Base-by-base conservation (phyloP, 92 coral and sea anemone species). In the Bergia puertoricense region DNA sequence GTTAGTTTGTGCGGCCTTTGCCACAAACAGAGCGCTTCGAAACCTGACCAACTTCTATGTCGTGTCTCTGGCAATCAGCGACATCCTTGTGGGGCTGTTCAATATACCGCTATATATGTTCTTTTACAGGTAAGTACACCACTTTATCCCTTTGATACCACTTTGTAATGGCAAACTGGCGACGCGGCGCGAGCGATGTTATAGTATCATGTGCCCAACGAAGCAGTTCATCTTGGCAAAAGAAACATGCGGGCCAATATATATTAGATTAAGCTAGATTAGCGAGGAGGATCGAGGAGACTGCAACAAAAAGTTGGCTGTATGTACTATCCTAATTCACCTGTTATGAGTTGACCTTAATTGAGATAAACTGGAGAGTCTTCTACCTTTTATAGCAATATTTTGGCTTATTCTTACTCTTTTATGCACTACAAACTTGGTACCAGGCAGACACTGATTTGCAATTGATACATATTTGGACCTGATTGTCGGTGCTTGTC, bases 11-110 rank as follows among this genome's bases (percentile, higher is more conserved):
- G 90, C 90, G 9, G 98, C 98, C 9, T 95, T 95, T 81, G 93
- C 94, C 37, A 93, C 93, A n/a, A 95, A 95, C 96, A 93, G 93
- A 82, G 80, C 89, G 41, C 91, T 95, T 6, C 88, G 98, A 57
- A 93, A 92, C 38, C 73, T 95, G 77, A 95, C 98, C 16, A 95
- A 95, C 86, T 95, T 91, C 72, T 95, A 93, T 81, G 96, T 95
- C 41, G 98, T 94, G 54, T 95, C 98, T 10, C 87, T 95, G 69
- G 98, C 98, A 2, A 87, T 95, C 57, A 93, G 96, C 86, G 98
- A 95, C 59, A 94, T 95, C 38, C 83, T 95, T 43, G 96, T 93
- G 11, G 98, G 96, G 13, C 72, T 89, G 20, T 76, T 95, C 42
- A 93, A 93, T 51, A 92, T 95, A 30, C 98, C 98, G 22, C 91